Evolutionary conservation across 2,113 vertebrate genomes (phyloP).

Genomic region (Bujurquina vittata): DNA sequence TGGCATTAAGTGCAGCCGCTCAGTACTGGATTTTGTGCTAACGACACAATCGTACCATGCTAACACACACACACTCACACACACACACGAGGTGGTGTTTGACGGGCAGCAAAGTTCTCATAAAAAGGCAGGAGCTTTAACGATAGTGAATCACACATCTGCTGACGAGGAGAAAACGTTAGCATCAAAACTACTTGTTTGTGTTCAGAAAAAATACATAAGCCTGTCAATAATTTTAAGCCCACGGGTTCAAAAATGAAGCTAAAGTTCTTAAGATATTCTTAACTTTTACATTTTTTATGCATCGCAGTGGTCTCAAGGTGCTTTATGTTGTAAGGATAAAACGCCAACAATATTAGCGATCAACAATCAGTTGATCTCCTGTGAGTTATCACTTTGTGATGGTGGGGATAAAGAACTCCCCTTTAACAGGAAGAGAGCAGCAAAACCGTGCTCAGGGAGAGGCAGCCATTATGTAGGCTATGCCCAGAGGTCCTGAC

Average conservation of each 20-base stretch:
- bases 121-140: background rate
- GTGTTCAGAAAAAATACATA: no score
- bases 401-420: background rate
- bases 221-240: no score
- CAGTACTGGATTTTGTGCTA: background rate
- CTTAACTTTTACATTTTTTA: background rate
- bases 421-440: background rate
- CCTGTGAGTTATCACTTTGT: background rate
- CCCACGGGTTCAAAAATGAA: no score
- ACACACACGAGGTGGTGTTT: background rate
- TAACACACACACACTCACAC: background rate
- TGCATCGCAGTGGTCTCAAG: background rate
- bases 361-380: background rate
- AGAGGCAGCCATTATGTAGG: background rate
- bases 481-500: background rate
- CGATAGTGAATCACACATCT: background rate
- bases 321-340: background rate
- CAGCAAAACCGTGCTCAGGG: background rate
- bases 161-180: background rate
- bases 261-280: no score
- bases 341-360: background rate
- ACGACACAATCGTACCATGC: background rate
- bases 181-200: background rate
- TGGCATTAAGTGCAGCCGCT: background rate
- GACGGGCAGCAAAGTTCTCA: background rate